These are phyloP conservation scores for Geotria australis DNA, from an alignment of 2,797 vertebrate species.

Conservation along the genomic window DNA sequence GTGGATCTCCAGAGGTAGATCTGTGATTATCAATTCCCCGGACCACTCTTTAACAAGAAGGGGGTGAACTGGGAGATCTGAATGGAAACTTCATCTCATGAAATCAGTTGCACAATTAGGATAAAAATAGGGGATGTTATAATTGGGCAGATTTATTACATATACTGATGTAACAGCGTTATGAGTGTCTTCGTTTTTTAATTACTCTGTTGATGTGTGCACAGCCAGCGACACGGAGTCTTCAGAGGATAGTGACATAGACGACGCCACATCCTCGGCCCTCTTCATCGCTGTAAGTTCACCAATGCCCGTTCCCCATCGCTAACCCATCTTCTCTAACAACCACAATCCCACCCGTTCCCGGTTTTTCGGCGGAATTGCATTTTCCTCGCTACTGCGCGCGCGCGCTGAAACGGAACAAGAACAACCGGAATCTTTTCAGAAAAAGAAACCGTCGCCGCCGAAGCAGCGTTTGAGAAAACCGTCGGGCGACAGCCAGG, in stretches of 20 bases:
- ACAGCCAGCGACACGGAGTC: constrained; percentile 60
- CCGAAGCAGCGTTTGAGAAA: constrained; percentile 18
- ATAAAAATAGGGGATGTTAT: neutral
- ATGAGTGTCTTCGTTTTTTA: neutral
- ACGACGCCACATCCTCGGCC: constrained; percentile 44
- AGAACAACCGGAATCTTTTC: neutral
- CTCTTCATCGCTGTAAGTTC: constrained; percentile 37
- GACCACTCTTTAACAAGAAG: too few species aligned
- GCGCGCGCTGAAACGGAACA: neutral
- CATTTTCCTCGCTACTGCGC: neutral
- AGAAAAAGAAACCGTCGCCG: constrained; percentile 51
- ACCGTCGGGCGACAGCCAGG: constrained; percentile 29
- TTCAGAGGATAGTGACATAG: constrained; percentile 62
- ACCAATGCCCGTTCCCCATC: neutral
- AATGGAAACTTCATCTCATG: too few species aligned
- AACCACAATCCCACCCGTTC: neutral
- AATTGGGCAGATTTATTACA: neutral
- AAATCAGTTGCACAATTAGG: neutral
- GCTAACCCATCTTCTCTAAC: too few species aligned
- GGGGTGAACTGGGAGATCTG: too few species aligned
- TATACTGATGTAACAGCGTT: neutral
- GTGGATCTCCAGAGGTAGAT: too few species aligned
- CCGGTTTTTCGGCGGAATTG: neutral
- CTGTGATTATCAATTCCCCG: too few species aligned
- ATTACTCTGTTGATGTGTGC: too few species aligned